A percentile compares a stretch with the other conserved stretches of the same genome.
Evolutionary conservation across 2,797 vertebrate genomes (phyloP).

Genomic region (Sciaenops ocellatus): DNA sequence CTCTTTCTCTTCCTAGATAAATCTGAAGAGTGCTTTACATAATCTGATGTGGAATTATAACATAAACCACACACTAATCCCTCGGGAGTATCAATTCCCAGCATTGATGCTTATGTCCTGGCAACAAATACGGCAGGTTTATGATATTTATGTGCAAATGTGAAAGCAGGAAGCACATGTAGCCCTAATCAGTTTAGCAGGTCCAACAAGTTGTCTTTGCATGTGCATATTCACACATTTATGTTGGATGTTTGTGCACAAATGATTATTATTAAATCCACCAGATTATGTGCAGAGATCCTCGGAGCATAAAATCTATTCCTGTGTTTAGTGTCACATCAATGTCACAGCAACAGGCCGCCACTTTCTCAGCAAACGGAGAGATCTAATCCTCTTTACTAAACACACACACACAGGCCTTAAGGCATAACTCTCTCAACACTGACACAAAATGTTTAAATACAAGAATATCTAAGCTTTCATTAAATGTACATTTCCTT

Average conservation of each 20-base stretch:
- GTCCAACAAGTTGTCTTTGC: constrained; percentile 10
- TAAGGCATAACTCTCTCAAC: constrained; percentile 3
- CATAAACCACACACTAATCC: constrained; percentile 64
- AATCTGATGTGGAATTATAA: constrained; percentile 68
- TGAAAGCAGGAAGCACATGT: constrained; percentile 2
- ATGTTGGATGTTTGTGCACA: constrained; percentile 18
- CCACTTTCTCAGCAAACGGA: constrained; percentile 63
- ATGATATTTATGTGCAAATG: constrained; percentile 22
- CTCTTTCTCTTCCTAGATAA: constrained; percentile 31
- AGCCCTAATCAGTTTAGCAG: not conserved
- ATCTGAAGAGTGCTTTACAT: constrained; percentile 66
- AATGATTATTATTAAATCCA: constrained; percentile 48
- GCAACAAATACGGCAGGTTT: constrained; percentile 2
- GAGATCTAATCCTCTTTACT: constrained; percentile 76
- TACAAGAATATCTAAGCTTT: not conserved
- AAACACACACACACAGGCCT: constrained; percentile 41
- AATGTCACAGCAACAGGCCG: constrained; percentile 63
- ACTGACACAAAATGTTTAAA: not conserved
- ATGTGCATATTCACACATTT: not conserved
- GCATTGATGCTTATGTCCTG: constrained; percentile 20
- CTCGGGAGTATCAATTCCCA: constrained; percentile 43
- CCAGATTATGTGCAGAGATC: constrained; percentile 49
- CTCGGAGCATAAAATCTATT: constrained; percentile 28
- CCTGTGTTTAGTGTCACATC: constrained; percentile 54
- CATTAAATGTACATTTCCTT: not conserved